These are phyloP conservation scores for Ceriagrion tenellum DNA, from an alignment of 2,888 invertebrate species.

Conservation along the genomic window DNA sequence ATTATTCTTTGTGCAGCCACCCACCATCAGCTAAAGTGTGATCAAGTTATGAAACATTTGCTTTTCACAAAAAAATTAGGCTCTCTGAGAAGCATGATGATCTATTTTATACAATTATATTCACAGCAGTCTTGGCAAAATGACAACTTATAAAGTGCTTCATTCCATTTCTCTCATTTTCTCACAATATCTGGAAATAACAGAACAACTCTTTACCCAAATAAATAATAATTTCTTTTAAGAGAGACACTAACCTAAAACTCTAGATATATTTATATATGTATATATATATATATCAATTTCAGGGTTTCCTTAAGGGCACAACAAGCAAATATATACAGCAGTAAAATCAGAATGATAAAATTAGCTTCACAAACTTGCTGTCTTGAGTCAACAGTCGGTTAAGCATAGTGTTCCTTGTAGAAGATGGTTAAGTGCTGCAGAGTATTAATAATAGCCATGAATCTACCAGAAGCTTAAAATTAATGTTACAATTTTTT, in stretches of 20 bases:
- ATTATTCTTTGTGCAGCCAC: slow-evolving; percentile 64
- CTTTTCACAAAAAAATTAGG: slow-evolving; percentile 58
- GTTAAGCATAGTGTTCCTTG: slow-evolving; percentile 50
- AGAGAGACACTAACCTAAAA: slow-evolving; percentile 66
- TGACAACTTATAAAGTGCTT: slow-evolving; percentile 65
- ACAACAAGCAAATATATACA: slow-evolving; percentile 68
- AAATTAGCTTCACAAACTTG: slow-evolving; percentile 51
- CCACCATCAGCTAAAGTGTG: slow-evolving; percentile 60
- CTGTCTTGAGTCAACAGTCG: slow-evolving; percentile 38
- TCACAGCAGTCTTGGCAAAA: slow-evolving; percentile 67
- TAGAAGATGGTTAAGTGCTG: slow-evolving; percentile 65
- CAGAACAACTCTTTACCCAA: slow-evolving; percentile 65
- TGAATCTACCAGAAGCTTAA: slow-evolving; percentile 54
- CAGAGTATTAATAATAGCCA: slow-evolving; percentile 65
- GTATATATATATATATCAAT: slow-evolving; percentile 58
- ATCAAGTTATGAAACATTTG: slow-evolving; percentile 65
- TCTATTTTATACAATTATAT: slow-evolving; percentile 65
- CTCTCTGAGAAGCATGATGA: slow-evolving; percentile 63
- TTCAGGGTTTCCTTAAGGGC: slow-evolving; percentile 60
- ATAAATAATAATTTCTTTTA: slow-evolving; percentile 62
- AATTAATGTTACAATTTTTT: slow-evolving; percentile 62
- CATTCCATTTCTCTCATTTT: slow-evolving; percentile 50
- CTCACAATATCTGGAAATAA: slow-evolving; percentile 64
- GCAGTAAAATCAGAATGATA: slow-evolving; percentile 68
- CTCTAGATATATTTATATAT: slow-evolving; percentile 61